A percentile compares a stretch with the other conserved stretches of the same genome.
Conservation (phyloP, 2,113 vertebrate genomes). For the Misgurnus anguillicaudatus region DNA sequence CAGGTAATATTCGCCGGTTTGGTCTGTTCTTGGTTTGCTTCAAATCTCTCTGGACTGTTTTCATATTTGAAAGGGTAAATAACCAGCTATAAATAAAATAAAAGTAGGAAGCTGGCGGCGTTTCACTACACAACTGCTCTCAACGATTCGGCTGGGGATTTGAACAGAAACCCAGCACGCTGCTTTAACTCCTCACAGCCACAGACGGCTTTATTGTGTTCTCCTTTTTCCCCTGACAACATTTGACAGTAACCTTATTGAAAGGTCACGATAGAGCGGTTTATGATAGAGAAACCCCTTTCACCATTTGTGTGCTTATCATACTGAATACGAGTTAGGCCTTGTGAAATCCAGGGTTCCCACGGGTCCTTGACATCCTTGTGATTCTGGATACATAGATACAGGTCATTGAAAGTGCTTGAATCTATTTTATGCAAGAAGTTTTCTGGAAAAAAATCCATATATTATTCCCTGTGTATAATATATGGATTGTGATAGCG, state of each 20-base stretch:
- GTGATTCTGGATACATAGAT: too few species aligned
- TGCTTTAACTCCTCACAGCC: neutral
- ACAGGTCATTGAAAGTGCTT: too few species aligned
- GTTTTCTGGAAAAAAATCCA: too few species aligned
- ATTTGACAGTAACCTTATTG: constrained; percentile 5
- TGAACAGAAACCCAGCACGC: neutral
- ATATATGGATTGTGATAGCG: too few species aligned
- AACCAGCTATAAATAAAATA: constrained; percentile 1
- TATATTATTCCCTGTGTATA: too few species aligned
- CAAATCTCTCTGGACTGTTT: constrained; percentile 23
- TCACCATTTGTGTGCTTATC: neutral
- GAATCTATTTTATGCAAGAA: too few species aligned
- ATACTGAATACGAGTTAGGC: neutral
- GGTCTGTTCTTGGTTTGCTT: neutral
- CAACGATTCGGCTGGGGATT: neutral
- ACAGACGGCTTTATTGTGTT: neutral
- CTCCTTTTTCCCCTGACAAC: neutral
- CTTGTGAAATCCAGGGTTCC: constrained; percentile 8
- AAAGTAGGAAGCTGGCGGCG: neutral
- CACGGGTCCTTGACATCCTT: too few species aligned
- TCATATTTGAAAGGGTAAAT: constrained; percentile 43
- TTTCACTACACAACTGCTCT: too few species aligned
- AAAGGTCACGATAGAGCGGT: neutral
- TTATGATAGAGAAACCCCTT: neutral
- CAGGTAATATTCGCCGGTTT: constrained; percentile 43